Evolutionary conservation across 2,888 invertebrate species (phyloP).

Genomic region (Lacanobia oleracea): DNA sequence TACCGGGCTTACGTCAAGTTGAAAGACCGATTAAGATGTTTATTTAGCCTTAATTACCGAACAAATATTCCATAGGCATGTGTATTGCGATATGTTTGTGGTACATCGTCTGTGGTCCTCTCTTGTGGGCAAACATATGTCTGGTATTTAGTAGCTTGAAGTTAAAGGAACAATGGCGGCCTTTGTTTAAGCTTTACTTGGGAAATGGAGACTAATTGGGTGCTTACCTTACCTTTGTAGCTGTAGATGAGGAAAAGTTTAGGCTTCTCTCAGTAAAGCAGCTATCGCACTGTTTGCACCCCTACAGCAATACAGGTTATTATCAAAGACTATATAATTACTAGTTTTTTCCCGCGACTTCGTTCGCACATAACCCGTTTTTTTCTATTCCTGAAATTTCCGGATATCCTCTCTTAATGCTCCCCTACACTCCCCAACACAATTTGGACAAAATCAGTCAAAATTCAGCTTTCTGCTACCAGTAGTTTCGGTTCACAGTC

Average conservation of each 20-base stretch:
- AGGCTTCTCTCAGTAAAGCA: background rate
- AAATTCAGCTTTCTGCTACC: no score
- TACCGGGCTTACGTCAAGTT: constrained; percentile 76
- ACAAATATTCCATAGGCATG: constrained; percentile 77
- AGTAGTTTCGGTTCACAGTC: no score
- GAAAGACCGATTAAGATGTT: constrained; percentile 85
- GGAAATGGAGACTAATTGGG: constrained; percentile 51
- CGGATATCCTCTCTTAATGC: no score
- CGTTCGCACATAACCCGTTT: no score
- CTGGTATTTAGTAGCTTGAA: constrained; percentile 57
- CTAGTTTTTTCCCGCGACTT: no score
- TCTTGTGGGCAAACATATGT: constrained; percentile 65
- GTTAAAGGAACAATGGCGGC: constrained; percentile 49
- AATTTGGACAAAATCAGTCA: no score
- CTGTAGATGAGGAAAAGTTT: background rate
- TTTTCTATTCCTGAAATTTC: no score
- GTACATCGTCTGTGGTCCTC: constrained; percentile 66
- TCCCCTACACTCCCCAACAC: no score
- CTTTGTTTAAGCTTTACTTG: constrained; percentile 40
- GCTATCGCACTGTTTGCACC: background rate
- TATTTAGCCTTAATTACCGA: constrained; percentile 85
- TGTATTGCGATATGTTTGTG: constrained; percentile 85
- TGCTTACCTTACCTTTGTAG: constrained; percentile 19
- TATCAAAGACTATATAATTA: no score
- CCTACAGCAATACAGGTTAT: no score